These are phyloP conservation scores for Microcebus tavaratra DNA, from an alignment of 2,113 vertebrate genomes.

Conservation along the genomic window DNA sequence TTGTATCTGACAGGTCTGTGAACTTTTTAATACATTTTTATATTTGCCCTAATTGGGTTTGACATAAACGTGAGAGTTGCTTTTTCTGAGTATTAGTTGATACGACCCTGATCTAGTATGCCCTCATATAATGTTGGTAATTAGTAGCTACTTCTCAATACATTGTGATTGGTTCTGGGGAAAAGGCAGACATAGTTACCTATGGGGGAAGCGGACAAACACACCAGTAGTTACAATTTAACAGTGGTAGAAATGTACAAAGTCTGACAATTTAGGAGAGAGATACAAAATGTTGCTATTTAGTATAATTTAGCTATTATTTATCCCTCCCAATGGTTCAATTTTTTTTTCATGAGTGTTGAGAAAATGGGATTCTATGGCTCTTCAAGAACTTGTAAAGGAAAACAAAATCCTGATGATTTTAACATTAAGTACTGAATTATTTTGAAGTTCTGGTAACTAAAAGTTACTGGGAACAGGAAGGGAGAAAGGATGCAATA, in stretches of 20 bases:
- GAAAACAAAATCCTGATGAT: background rate
- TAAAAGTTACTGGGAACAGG: background rate
- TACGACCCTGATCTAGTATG: background rate
- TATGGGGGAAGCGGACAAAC: background rate
- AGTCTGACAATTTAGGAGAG: background rate
- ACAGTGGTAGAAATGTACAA: background rate
- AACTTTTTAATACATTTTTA: background rate
- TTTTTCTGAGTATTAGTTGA: background rate
- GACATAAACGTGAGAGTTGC: background rate
- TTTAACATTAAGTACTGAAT: background rate
- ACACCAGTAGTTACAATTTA: background rate
- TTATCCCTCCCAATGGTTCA: background rate
- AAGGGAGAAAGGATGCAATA: background rate
- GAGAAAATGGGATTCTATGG: background rate
- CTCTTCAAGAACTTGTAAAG: background rate
- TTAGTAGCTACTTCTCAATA: background rate
- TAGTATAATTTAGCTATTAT: constrained; percentile 16
- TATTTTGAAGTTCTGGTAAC: constrained; percentile 14
- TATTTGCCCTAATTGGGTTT: background rate
- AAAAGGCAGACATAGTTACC: background rate
- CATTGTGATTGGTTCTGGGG: background rate
- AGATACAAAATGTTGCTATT: constrained; percentile 10
- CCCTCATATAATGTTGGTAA: background rate
- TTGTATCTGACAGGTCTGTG: background rate
- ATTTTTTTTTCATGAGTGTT: background rate